These are phyloP conservation scores for Miltochrista miniata DNA, from an alignment of 2,888 invertebrate genomes.

Conservation along the genomic window DNA sequence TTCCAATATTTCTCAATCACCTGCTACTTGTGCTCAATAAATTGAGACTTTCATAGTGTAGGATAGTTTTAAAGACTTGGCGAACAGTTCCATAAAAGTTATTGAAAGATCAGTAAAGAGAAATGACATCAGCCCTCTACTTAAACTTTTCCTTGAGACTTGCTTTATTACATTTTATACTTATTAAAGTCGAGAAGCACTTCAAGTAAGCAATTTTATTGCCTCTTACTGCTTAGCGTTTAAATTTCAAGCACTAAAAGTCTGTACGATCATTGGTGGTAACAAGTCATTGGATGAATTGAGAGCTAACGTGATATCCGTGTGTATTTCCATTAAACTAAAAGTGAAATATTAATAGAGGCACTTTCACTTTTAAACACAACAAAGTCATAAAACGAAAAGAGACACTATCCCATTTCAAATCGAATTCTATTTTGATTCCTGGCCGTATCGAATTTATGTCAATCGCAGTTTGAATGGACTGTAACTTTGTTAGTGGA, in stretches of 20 bases:
- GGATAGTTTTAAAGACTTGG: too few species aligned
- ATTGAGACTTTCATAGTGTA: too few species aligned
- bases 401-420: slow-evolving; percentile 47
- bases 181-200: slow-evolving; percentile 43
- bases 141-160: slow-evolving; percentile 53
- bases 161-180: slow-evolving; percentile 54
- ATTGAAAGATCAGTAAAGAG: too few species aligned
- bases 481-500: slow-evolving; percentile 57
- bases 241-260: slow-evolving; percentile 61
- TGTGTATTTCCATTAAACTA: slow-evolving; percentile 39
- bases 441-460: slow-evolving; percentile 55
- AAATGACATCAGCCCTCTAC: slow-evolving; percentile 38
- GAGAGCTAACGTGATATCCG: slow-evolving; percentile 29
- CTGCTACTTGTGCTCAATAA: too few species aligned
- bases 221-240: slow-evolving; percentile 52
- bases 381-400: slow-evolving; percentile 45
- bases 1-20: too few species aligned
- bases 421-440: slow-evolving; percentile 54
- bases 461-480: slow-evolving; percentile 59
- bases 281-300: slow-evolving; percentile 28
- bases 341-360: slow-evolving; percentile 37
- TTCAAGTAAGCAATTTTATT: slow-evolving; percentile 61
- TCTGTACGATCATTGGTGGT: slow-evolving; percentile 37
- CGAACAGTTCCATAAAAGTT: too few species aligned
- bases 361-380: slow-evolving; percentile 39